Conservation (phyloP, 2,113 vertebrate genomes). For the Mastomys coucha region DNA sequence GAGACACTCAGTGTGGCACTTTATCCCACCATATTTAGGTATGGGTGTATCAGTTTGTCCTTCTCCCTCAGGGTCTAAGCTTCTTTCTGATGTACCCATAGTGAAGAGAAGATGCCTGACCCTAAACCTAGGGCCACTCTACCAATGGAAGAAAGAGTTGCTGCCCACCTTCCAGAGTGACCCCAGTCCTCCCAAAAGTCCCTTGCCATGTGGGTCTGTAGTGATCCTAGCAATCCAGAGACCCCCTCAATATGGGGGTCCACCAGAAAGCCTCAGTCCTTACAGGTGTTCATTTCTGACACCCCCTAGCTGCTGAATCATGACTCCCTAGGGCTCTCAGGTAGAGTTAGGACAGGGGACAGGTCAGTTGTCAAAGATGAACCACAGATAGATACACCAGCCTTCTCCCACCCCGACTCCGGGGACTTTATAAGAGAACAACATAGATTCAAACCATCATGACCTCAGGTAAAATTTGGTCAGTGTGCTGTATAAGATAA, state of each 20-base stretch:
- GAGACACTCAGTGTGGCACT: neutral
- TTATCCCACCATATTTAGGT: neutral
- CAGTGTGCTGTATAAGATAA: neutral
- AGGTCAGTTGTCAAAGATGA: neutral
- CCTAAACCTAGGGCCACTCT: neutral
- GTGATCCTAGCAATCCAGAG: neutral
- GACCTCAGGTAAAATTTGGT: neutral
- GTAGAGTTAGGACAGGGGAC: neutral
- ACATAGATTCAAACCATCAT: rapidly evolving
- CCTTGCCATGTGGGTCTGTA: neutral
- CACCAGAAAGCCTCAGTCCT: neutral
- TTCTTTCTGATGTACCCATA: neutral
- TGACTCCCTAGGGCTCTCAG: rapidly evolving
- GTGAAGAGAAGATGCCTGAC: rapidly evolving
- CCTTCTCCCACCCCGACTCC: neutral
- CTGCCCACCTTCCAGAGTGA: too few relatives aligned
- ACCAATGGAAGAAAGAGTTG: too few relatives aligned
- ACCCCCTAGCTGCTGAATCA: rapidly evolving
- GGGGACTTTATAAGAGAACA: rapidly evolving
- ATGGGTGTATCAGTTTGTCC: neutral
- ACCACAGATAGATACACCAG: neutral
- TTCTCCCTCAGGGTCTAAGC: neutral
- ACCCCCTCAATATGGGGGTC: neutral
- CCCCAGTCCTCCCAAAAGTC: neutral
- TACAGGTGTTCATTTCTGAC: rapidly evolving